phyloP scores from a whole-genome alignment of 2,113 vertebrate genomes.

The Clinocottus analis region DNA sequence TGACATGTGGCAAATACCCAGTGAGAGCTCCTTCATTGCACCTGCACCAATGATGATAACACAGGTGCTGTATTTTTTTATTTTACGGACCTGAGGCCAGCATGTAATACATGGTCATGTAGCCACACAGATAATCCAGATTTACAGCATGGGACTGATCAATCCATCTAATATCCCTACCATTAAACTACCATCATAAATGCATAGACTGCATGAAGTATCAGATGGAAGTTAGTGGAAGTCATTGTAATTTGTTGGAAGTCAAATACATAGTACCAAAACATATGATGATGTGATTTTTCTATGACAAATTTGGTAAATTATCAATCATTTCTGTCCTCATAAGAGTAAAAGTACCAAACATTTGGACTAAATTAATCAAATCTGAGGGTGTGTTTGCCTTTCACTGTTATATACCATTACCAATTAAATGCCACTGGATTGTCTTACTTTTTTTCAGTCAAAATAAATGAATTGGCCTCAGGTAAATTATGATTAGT shows the following conservation, averaged over 20 bases:
- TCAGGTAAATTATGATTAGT: neutral
- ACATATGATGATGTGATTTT: neutral
- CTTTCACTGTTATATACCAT: neutral
- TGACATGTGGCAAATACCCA: constrained; percentile 53
- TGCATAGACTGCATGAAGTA: neutral
- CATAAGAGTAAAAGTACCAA: neutral
- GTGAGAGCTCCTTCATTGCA: constrained; percentile 27
- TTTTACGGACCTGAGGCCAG: constrained; percentile 13
- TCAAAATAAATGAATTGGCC: neutral
- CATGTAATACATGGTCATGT: constrained; percentile 7
- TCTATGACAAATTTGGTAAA: neutral
- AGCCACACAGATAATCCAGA: neutral
- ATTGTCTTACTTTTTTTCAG: neutral
- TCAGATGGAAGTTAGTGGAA: neutral
- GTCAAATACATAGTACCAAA: neutral
- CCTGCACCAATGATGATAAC: constrained; percentile 30
- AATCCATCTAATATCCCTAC: constrained; percentile 5
- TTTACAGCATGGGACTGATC: neutral
- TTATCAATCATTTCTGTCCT: neutral
- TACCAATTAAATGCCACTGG: neutral
- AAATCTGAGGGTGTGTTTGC: neutral
- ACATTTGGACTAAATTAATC: neutral
- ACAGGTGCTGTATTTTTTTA: neutral
- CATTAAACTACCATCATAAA: constrained; percentile 11
- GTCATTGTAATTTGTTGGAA: neutral